A percentile compares a stretch with the other conserved stretches of the same genome.
Evolutionary conservation across 2,797 vertebrate species (phyloP).

Genomic region (Dendrocincla fuliginosa): DNA sequence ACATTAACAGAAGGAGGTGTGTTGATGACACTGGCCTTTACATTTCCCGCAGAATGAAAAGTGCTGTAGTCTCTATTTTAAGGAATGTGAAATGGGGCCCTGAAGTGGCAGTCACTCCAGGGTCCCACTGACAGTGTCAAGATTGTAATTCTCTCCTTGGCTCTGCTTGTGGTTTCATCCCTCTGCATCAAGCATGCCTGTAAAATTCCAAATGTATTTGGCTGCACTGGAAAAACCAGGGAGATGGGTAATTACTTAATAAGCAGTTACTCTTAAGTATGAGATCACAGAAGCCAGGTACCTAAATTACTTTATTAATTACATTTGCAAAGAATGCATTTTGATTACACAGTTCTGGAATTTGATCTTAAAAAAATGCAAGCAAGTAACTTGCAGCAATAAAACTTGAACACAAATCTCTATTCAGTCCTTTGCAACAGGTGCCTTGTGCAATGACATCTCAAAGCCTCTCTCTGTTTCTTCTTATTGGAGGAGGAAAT

Average conservation of each 20-base stretch:
- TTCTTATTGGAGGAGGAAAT: not conserved
- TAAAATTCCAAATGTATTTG: not conserved
- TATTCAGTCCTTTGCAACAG: not conserved
- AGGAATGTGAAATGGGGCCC: not conserved
- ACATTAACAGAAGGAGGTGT: not conserved
- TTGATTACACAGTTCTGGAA: not conserved
- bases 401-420: not conserved
- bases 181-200: not conserved
- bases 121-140: not conserved
- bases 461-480: not conserved
- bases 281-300: not conserved
- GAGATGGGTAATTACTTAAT: conserved; percentile 10
- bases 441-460: not conserved
- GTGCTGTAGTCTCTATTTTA: not conserved
- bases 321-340: not conserved
- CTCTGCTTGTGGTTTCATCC: conserved; percentile 1
- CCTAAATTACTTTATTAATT: not conserved
- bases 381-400: not conserved
- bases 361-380: not conserved
- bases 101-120: not conserved
- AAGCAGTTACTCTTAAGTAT: not conserved
- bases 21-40: not conserved
- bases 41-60: not conserved
- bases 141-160: not conserved
- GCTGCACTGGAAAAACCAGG: conserved; percentile 35